Conservation (phyloP, 2,113 vertebrate species). For the Centropus unirufus region DNA sequence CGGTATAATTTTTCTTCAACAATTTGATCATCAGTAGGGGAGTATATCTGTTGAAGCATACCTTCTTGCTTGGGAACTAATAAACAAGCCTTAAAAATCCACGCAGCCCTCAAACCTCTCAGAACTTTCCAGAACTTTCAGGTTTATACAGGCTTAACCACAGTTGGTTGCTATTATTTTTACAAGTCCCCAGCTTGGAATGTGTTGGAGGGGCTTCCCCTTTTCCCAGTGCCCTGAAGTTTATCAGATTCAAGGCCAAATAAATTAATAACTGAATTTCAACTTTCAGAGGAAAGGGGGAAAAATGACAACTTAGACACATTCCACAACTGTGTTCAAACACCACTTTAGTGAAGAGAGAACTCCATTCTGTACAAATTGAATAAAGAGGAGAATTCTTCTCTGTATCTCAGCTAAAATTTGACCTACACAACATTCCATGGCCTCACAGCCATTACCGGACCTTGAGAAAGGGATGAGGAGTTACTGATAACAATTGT, state of each 20-base stretch:
- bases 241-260: background rate
- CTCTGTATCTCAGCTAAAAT: background rate
- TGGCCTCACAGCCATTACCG: background rate
- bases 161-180: background rate
- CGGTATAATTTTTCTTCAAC: background rate
- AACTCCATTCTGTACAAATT: background rate
- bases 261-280: background rate
- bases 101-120: background rate
- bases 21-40: background rate
- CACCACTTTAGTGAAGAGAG: background rate
- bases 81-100: background rate
- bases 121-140: background rate
- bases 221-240: background rate
- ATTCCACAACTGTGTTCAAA: background rate
- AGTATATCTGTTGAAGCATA: background rate
- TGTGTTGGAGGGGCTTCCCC: background rate
- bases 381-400: background rate
- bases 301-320: background rate
- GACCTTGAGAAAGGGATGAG: background rate
- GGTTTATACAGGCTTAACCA: background rate
- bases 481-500: background rate
- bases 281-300: rapidly evolving
- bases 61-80: background rate
- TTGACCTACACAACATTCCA: background rate
- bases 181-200: background rate